Conservation (phyloP, 2,888 invertebrate genomes). For the Petrophora chlorosata region DNA sequence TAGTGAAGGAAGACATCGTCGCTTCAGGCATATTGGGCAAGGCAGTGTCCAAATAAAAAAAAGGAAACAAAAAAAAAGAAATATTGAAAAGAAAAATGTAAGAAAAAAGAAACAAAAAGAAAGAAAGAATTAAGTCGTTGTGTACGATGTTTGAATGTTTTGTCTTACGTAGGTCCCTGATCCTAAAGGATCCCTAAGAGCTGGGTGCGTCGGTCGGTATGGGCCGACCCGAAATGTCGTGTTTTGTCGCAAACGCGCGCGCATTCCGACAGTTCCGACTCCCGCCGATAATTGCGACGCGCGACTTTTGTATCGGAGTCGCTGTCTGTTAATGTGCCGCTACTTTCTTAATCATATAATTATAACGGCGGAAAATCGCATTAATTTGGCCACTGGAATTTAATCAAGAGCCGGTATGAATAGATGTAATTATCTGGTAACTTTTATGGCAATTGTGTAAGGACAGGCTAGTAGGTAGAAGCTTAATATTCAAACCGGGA, state of each 20-base stretch:
- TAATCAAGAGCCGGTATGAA: not conserved
- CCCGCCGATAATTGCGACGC: slow-evolving; percentile 29
- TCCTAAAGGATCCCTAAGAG: slow-evolving; percentile 13
- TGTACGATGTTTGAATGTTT: too few species aligned
- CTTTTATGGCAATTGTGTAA: not conserved
- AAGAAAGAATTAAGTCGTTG: too few species aligned
- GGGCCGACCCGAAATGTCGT: slow-evolving; percentile 24
- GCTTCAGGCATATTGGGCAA: too few species aligned
- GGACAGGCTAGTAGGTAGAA: too few species aligned
- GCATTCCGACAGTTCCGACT: slow-evolving; percentile 24
- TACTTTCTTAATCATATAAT: slow-evolving; percentile 12
- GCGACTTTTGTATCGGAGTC: slow-evolving; percentile 27
- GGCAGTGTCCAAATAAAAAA: too few species aligned
- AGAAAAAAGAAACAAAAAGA: too few species aligned
- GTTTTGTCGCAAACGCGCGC: slow-evolving; percentile 27
- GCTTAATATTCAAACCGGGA: too few species aligned
- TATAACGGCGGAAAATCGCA: slow-evolving; percentile 13
- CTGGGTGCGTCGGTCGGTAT: slow-evolving; percentile 21
- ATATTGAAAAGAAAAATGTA: too few species aligned
- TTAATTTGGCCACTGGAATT: slow-evolving; percentile 6
- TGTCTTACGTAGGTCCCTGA: too few species aligned
- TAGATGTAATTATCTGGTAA: not conserved
- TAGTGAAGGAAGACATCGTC: too few species aligned
- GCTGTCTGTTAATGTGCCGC: slow-evolving; percentile 11
- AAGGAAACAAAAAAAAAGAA: too few species aligned